Base-by-base conservation (phyloP, 1,140 invertebrate genomes). In the Cyrtorhinus lividipennis region DNA sequence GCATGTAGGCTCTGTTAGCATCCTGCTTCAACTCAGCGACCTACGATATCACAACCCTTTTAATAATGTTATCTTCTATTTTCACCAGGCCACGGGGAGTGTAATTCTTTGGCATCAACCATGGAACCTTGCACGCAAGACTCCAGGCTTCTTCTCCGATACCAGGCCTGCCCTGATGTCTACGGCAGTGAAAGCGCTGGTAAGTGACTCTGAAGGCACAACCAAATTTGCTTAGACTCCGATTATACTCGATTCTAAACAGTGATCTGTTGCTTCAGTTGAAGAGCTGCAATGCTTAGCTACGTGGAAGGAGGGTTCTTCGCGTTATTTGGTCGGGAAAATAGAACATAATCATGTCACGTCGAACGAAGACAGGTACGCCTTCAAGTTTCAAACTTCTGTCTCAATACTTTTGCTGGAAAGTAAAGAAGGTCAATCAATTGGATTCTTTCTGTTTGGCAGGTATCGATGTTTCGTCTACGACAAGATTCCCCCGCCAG, bases 401-500 rank as follows among this genome's bases (percentile, higher is more conserved):
- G n/a, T 44, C 8, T 44, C n/a, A n/a, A 10, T 44, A 44, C 38
- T 44, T 44, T 44, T n/a, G n/a, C n/a, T n/a, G n/a, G n/a, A n/a
- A n/a, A n/a, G n/a, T n/a, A n/a, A n/a, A n/a, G n/a, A n/a, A n/a
- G n/a, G n/a, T n/a, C n/a, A n/a, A n/a, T n/a, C n/a, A n/a, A 15
- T 38, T 38, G 30, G 30, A 8, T 8, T 38, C 30, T 38, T 8
- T 38, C 15, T 38, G 30, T 38, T 38, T 5, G 10, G 8, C 48
- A 53, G 48, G 48, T 95, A 91, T 75, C 79, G 91, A 65, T 94
- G 92, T 78, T 95, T 93, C 77, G 88, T 94, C 30, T 92, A 89
- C 75, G 89, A 92, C 75, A 86, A 87, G 76, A 83, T 72, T 71
- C 10, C 68, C 73, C 73, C 71, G 25, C 72, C 46, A 3, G 62